These are phyloP conservation scores for Synergus umbraculus DNA, from an alignment of 2,888 invertebrate species.

Conservation along the genomic window DNA sequence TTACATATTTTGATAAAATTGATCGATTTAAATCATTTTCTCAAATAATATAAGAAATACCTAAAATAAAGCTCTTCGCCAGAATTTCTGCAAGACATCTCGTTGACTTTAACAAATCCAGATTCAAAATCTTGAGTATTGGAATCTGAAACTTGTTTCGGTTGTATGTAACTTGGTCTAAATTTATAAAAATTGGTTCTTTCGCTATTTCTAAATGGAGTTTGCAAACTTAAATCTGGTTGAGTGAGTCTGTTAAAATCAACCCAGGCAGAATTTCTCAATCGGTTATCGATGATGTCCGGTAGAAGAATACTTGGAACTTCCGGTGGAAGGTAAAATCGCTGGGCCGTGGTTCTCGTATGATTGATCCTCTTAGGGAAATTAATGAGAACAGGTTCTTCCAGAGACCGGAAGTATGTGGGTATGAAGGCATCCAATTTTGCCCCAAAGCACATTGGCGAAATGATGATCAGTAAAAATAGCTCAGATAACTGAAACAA, in stretches of 20 bases:
- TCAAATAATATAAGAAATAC: conserved; percentile 45
- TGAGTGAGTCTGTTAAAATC: conserved; percentile 26
- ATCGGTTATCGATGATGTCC: conserved; percentile 65
- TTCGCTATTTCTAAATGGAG: background rate
- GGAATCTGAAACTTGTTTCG: conserved; percentile 14
- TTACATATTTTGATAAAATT: background rate
- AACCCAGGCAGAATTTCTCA: conserved; percentile 47
- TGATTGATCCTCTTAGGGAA: conserved; percentile 57
- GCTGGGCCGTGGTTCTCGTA: conserved; percentile 50
- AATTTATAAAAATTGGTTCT: conserved; percentile 7
- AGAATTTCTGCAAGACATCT: conserved; percentile 67
- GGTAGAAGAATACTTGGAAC: conserved; percentile 58
- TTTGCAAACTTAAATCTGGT: background rate
- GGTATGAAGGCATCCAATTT: conserved; percentile 36
- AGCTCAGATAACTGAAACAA: conserved; percentile 38
- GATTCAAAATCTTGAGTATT: conserved; percentile 41
- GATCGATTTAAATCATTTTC: background rate
- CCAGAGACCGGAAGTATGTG: conserved; percentile 36
- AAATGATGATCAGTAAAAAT: conserved; percentile 30
- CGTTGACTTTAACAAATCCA: conserved; percentile 57
- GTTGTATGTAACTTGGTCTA: conserved; percentile 16
- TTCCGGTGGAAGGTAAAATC: conserved; percentile 60
- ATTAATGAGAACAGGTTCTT: conserved; percentile 60
- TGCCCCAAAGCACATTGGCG: conserved; percentile 42
- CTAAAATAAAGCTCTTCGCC: conserved; percentile 63